These are phyloP conservation scores for Altica lythri DNA, from an alignment of 2,888 invertebrate genomes.

Conservation along the genomic window DNA sequence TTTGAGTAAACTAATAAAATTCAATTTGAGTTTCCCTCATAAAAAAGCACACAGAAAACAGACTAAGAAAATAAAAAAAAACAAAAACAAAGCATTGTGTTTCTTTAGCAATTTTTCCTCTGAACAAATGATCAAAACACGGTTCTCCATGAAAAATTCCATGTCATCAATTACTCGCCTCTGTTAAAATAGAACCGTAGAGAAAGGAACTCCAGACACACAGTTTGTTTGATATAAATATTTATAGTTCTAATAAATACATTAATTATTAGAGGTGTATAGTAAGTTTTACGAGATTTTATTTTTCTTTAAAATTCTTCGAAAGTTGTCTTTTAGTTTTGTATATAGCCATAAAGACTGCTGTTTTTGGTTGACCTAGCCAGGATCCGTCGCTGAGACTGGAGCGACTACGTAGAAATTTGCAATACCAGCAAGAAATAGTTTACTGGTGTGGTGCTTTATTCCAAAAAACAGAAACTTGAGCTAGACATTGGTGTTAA, in stretches of 20 bases:
- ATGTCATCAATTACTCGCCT: conserved; percentile 6
- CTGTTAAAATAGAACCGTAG: neutral
- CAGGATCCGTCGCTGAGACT: too few species aligned
- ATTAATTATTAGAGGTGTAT: too few species aligned
- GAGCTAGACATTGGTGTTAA: too few species aligned
- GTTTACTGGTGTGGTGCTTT: too few species aligned
- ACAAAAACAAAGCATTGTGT: conserved; percentile 1
- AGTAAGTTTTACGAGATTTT: neutral
- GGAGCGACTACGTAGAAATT: too few species aligned
- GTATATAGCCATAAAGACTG: neutral
- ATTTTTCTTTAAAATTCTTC: neutral
- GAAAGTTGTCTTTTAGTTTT: neutral
- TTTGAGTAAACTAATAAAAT: neutral
- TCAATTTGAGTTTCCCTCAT: neutral
- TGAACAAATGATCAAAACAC: neutral
- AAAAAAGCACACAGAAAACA: neutral
- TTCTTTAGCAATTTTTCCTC: neutral
- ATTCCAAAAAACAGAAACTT: too few species aligned
- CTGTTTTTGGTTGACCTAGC: too few species aligned
- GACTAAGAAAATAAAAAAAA: neutral
- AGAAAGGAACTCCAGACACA: neutral
- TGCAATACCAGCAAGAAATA: too few species aligned
- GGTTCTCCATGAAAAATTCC: conserved; percentile 3
- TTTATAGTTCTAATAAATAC: too few species aligned
- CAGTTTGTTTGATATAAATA: too few species aligned